phyloP scores from a whole-genome alignment of 2,113 vertebrate genomes.

The Elephas maximus region DNA sequence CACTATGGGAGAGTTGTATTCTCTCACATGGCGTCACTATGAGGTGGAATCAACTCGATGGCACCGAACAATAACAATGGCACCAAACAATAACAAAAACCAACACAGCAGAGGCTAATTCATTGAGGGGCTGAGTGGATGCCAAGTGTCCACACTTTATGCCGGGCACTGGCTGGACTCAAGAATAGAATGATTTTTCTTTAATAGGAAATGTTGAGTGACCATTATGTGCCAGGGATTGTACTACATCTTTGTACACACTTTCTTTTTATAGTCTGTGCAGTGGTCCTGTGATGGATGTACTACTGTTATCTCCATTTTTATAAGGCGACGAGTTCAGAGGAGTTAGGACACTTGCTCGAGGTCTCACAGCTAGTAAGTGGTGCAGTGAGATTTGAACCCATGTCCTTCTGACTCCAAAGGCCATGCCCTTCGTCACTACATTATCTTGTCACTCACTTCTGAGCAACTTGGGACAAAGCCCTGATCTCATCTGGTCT shows the following conservation, averaged over 20 bases:
- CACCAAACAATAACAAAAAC: neutral
- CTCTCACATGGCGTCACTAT: neutral
- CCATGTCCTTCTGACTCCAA: neutral
- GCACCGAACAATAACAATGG: neutral
- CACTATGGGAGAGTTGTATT: neutral
- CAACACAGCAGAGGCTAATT: neutral
- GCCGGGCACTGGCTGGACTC: neutral
- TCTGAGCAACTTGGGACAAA: neutral
- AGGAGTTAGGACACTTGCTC: neutral
- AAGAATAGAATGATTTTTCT: neutral
- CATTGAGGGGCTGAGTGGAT: too few relatives aligned
- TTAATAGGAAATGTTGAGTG: neutral
- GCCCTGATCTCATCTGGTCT: neutral
- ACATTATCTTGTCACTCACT: neutral
- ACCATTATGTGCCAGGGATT: rapidly evolving
- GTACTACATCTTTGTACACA: rapidly evolving
- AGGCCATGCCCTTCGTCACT: neutral
- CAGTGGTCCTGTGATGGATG: neutral
- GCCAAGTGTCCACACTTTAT: neutral
- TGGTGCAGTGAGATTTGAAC: neutral
- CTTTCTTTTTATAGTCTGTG: neutral
- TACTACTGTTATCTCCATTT: neutral
- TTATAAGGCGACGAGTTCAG: neutral
- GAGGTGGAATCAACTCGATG: neutral
- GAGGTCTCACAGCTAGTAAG: neutral